Base-by-base conservation (phyloP, 2,113 vertebrate genomes). In the Gobiocypris rarus region DNA sequence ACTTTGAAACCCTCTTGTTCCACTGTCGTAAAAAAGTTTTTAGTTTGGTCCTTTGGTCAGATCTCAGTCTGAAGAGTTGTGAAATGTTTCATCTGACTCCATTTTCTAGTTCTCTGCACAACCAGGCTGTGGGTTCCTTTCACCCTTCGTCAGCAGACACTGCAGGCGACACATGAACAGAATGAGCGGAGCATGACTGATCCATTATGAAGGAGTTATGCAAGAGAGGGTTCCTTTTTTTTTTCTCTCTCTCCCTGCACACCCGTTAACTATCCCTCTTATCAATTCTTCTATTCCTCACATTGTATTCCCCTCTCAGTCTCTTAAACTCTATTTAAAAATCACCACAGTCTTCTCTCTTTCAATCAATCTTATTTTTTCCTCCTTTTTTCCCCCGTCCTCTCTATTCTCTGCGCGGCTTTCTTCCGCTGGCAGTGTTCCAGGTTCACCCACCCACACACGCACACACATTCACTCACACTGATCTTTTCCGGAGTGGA, bases 121-220 rank as follows among this genome's bases (percentile, higher is more conserved):
- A 28, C 11, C 24, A 8, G 26, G 34, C 76, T 19, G 61, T n/a
- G 13, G 50, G 48, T 38, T 81, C 28, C 24, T 67, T 77, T 84
- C 28, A 19, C 58, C 38, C 2, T 84, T 65, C 61, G 31, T 79
- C 79, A 50, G 48, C 59, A 77, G 71, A 65, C 24, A 38, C 71
- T 76, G 76, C 58, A 83, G 76, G 63, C 69, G 50, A 58, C 70
- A 67, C 58, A 82, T 82, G 79, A 69, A 76, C 73, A 76, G 73
- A 63, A 56, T 71, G 80, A 70, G 26, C n/a, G 50, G 52, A 63
- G 67, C 69, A 45, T 75, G 38, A 69, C 81, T 82, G 83, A 87
- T 54, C 59, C 65, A 78, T 85, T 73, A 76, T 82, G 52, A 85
- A 73, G n/a, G 19, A 84, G 58, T 87, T 85, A 45, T 41, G n/a